Percentiles rank a stretch among this genome's conserved stretches.
Conservation (phyloP, 2,888 invertebrate species). For the Anarsia innoxiella region DNA sequence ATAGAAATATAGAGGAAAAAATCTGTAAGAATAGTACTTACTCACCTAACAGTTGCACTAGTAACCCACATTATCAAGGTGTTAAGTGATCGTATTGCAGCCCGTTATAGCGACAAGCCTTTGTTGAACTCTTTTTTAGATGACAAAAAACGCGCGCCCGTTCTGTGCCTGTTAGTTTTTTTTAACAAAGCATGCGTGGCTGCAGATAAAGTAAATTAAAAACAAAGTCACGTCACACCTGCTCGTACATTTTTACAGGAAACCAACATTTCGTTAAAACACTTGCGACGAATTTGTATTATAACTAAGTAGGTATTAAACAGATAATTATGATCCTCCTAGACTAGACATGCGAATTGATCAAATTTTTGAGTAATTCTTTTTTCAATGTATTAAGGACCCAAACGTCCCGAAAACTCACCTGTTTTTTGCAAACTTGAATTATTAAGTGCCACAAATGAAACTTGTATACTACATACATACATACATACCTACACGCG, state of each 20-base stretch:
- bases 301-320: too few species aligned
- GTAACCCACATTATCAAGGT: constrained; percentile 74
- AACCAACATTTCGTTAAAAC: too few species aligned
- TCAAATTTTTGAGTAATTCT: too few species aligned
- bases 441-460: too few species aligned
- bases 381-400: too few species aligned
- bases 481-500: too few species aligned
- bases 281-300: too few species aligned
- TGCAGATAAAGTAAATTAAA: constrained; percentile 10
- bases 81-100: constrained; percentile 68
- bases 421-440: too few species aligned
- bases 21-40: constrained; percentile 22
- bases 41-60: constrained; percentile 32
- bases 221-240: constrained; percentile 6
- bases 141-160: constrained; percentile 37
- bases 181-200: constrained; percentile 11
- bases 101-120: constrained; percentile 56
- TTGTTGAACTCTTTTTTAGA: constrained; percentile 52
- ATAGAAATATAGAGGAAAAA: constrained; percentile 49
- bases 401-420: too few species aligned
- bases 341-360: too few species aligned
- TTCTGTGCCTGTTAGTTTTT: constrained; percentile 23
- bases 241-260: not conserved
- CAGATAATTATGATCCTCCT: too few species aligned
- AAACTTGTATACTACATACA: too few species aligned